These are phyloP conservation scores for Holocentrus rufus DNA, from an alignment of 2,797 vertebrate species.

Conservation along the genomic window DNA sequence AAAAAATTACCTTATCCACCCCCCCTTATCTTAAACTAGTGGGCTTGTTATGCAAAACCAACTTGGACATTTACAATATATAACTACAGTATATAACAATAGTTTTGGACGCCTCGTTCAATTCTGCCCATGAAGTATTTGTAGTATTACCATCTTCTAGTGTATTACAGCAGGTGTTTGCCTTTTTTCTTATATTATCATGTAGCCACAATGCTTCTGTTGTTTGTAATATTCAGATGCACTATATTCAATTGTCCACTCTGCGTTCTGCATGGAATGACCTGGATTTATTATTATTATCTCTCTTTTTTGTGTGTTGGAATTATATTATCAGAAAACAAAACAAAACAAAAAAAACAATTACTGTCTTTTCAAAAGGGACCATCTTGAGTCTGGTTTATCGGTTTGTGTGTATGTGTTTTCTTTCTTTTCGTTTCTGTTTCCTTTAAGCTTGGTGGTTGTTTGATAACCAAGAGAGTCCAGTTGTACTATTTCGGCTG, in stretches of 20 bases:
- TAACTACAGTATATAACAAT: slow-evolving; percentile 28
- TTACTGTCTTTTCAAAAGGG: slow-evolving; percentile 64
- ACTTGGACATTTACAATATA: slow-evolving; percentile 26
- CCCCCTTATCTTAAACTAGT: slow-evolving; percentile 11
- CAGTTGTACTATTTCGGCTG: slow-evolving; percentile 53
- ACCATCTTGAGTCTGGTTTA: slow-evolving; percentile 65
- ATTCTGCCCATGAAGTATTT: slow-evolving; percentile 50
- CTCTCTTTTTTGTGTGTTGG: slow-evolving; percentile 53
- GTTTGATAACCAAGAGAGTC: slow-evolving; percentile 42
- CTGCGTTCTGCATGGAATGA: slow-evolving; percentile 69
- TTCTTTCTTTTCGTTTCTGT: slow-evolving; percentile 46
- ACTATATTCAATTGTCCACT: slow-evolving; percentile 67
- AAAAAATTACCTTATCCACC: neutral
- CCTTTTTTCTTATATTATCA: slow-evolving; percentile 43
- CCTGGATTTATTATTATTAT: slow-evolving; percentile 51
- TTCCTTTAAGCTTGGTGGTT: slow-evolving; percentile 39
- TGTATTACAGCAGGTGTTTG: slow-evolving; percentile 47
- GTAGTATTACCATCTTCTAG: slow-evolving; percentile 29
- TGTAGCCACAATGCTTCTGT: slow-evolving; percentile 64
- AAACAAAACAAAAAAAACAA: slow-evolving; percentile 35
- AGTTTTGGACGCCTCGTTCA: slow-evolving; percentile 37
- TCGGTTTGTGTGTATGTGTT: slow-evolving; percentile 44
- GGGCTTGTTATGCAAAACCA: slow-evolving; percentile 44
- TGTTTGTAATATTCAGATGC: slow-evolving; percentile 66
- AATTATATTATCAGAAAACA: slow-evolving; percentile 50